Evolutionary conservation across 2,797 vertebrate genomes (phyloP).

Genomic region (Halcyon badia): DNA sequence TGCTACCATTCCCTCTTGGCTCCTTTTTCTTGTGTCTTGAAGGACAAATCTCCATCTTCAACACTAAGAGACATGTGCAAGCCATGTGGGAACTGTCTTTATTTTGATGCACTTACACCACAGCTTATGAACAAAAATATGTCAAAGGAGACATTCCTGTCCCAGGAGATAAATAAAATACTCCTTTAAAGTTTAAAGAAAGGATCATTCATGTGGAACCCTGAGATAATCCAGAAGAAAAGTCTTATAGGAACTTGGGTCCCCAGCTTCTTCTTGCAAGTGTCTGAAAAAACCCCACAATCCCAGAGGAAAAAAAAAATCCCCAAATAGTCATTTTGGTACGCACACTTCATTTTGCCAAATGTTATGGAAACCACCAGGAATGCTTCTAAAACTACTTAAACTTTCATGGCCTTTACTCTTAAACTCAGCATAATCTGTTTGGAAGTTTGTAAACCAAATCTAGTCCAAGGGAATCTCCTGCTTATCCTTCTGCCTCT

Average conservation of each 20-base stretch:
- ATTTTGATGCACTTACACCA: neutral
- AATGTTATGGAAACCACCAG: neutral
- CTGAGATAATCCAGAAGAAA: neutral
- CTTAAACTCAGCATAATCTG: neutral
- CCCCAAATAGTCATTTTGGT: constrained; percentile 1
- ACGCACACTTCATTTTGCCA: neutral
- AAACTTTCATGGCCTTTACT: neutral
- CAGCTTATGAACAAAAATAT: neutral
- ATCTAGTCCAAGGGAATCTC: neutral
- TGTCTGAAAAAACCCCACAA: constrained; percentile 3
- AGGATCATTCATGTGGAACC: neutral
- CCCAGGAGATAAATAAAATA: neutral
- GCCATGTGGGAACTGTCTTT: neutral
- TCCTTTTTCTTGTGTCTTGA: neutral
- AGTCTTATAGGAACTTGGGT: neutral
- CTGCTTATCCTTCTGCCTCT: neutral
- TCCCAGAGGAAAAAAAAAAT: neutral
- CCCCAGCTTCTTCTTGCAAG: neutral
- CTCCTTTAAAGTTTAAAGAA: neutral
- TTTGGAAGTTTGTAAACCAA: neutral
- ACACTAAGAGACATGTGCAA: neutral
- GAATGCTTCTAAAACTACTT: neutral
- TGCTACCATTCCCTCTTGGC: neutral
- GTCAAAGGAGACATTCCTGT: neutral
- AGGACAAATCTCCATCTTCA: neutral